Percentiles rank a stretch among this genome's conserved stretches.
Conservation (phyloP, 2,113 vertebrate species). For the Mirounga angustirostris region DNA sequence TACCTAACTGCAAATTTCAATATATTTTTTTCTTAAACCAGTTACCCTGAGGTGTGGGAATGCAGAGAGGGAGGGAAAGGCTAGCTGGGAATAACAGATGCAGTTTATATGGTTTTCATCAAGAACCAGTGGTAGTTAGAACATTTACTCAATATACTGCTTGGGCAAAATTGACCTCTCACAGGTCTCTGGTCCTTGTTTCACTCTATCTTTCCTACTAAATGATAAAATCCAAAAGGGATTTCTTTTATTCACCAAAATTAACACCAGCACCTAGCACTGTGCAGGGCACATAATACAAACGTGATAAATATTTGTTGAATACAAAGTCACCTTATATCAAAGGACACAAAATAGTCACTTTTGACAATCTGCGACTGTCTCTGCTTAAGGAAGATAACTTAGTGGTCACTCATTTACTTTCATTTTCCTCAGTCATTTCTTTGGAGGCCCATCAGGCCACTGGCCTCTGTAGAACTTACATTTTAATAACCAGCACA, state of each 20-base stretch:
- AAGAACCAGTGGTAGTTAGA: background rate
- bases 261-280: background rate
- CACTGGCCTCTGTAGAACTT: background rate
- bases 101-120: background rate
- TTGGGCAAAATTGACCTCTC: background rate
- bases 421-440: background rate
- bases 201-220: background rate
- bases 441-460: background rate
- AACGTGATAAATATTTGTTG: background rate
- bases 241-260: background rate
- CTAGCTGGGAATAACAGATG: background rate
- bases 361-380: background rate
- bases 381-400: background rate
- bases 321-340: background rate
- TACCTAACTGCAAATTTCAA: background rate
- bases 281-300: background rate
- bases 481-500: slow-evolving; percentile 39
- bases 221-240: background rate
- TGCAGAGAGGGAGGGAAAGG: background rate
- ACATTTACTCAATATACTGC: background rate
- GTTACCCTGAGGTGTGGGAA: background rate
- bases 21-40: background rate
- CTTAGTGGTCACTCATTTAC: background rate
- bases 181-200: background rate
- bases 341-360: slow-evolving; percentile 12